Evolutionary conservation across 2,888 invertebrate genomes (phyloP).

Genomic region (Drosophila buzzatii): DNA sequence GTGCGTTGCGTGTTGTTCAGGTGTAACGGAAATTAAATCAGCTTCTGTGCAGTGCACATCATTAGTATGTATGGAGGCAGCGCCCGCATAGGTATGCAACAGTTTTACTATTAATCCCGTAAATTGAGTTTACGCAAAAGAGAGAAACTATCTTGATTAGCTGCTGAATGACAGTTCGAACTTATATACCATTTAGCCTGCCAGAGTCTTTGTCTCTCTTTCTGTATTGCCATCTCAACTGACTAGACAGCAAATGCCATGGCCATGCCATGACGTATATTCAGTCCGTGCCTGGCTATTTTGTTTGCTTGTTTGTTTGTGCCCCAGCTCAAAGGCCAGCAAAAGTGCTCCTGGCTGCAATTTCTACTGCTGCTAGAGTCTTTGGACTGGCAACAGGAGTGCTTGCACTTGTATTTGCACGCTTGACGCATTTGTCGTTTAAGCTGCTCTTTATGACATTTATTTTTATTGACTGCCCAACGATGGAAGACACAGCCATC

Average conservation of each 20-base stretch:
- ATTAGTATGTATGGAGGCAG: constrained; percentile 69
- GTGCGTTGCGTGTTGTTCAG: constrained; percentile 33
- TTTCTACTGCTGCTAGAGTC: background rate
- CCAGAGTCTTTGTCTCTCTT: background rate
- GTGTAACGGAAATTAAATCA: constrained; percentile 76
- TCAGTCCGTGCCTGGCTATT: constrained; percentile 12
- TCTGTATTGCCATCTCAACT: constrained; percentile 10
- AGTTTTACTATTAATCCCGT: constrained; percentile 53
- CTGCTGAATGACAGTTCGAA: constrained; percentile 41
- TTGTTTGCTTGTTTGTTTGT: constrained; percentile 44
- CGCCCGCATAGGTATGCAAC: constrained; percentile 53
- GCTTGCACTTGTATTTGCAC: constrained; percentile 37
- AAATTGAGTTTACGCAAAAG: constrained; percentile 65
- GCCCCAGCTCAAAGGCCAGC: constrained; percentile 46
- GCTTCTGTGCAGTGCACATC: constrained; percentile 75
- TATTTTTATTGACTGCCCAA: constrained; percentile 75
- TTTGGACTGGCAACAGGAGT: constrained; percentile 7
- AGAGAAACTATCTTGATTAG: constrained; percentile 59
- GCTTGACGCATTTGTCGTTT: constrained; percentile 57
- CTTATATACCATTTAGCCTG: background rate
- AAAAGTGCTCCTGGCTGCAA: constrained; percentile 15
- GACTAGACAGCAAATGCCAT: constrained; percentile 42
- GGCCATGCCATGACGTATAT: constrained; percentile 7
- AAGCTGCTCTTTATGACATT: constrained; percentile 77
- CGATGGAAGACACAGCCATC: constrained; percentile 38